phyloP scores from a whole-genome alignment of 1,140 invertebrate genomes.

The Lutraria rhynchaena region DNA sequence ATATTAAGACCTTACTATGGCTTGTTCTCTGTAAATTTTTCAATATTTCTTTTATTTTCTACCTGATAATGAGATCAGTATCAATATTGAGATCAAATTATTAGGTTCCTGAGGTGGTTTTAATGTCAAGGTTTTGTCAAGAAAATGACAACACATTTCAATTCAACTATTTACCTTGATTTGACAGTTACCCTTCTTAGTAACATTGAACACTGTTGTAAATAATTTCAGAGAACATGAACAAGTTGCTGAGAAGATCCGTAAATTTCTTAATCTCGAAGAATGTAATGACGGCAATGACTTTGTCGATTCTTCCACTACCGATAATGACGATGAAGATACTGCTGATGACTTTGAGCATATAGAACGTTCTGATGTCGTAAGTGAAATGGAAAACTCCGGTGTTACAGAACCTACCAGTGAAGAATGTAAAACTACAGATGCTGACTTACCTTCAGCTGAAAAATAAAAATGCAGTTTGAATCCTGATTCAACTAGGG shows the following conservation, averaged over 20 bases:
- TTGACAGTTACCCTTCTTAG: background rate
- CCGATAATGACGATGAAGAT: background rate
- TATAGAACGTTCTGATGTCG: conserved; percentile 31
- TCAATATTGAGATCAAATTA: background rate
- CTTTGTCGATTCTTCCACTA: conserved; percentile 13
- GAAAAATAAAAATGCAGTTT: too few relatives aligned
- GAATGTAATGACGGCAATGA: conserved; percentile 11
- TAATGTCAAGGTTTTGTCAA: background rate
- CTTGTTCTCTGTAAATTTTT: too few relatives aligned
- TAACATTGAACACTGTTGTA: background rate
- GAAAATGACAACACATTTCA: background rate
- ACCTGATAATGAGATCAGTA: too few relatives aligned
- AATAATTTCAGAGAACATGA: conserved; percentile 37
- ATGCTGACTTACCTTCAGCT: background rate
- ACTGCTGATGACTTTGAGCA: conserved; percentile 41
- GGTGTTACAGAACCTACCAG: background rate
- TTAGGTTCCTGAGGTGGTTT: too few relatives aligned
- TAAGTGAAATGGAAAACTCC: conserved; percentile 16
- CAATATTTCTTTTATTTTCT: too few relatives aligned
- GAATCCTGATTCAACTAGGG: too few relatives aligned
- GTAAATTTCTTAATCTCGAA: conserved; percentile 29
- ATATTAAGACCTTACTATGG: too few relatives aligned
- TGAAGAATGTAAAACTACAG: background rate
- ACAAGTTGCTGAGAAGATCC: conserved; percentile 32
- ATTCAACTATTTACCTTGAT: background rate